Evolutionary conservation across 2,113 vertebrate species (phyloP).

Genomic region (Hemicordylus capensis): DNA sequence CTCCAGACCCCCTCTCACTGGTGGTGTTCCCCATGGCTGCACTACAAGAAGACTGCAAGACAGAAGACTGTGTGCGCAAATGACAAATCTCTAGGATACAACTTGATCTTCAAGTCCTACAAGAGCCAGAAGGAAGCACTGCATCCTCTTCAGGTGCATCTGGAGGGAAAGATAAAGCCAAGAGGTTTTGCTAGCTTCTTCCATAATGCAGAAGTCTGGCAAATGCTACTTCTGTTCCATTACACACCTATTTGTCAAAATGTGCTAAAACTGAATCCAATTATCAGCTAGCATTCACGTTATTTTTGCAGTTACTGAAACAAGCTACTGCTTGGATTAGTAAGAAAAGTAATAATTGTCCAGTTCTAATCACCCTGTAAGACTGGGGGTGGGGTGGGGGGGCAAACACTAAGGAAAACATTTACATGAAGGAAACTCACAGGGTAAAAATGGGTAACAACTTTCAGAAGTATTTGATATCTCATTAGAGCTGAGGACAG

Average conservation of each 20-base stretch:
- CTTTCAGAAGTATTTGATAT: constrained; percentile 38
- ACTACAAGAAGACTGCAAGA: constrained; percentile 14
- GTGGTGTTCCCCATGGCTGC: constrained; percentile 91
- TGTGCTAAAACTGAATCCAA: neutral
- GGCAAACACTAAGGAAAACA: neutral
- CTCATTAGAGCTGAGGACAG: neutral
- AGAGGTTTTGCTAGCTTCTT: neutral
- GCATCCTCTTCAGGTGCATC: neutral
- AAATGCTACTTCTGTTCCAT: neutral
- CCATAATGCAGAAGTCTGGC: neutral
- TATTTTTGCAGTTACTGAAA: constrained; percentile 33
- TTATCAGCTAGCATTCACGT: neutral
- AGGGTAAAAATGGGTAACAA: constrained; percentile 56
- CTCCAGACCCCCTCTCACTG: constrained; percentile 87
- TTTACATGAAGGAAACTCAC: constrained; percentile 19
- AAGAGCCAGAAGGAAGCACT: neutral
- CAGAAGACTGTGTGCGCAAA: neutral
- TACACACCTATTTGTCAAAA: neutral
- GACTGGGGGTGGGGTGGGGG: too few relatives aligned
- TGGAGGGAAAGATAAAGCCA: neutral
- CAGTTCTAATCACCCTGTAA: neutral
- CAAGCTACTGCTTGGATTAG: neutral
- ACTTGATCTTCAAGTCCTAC: neutral
- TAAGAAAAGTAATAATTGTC: neutral
- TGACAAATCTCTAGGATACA: fast-evolving